Conservation (phyloP, 2,113 vertebrate species). For the Laticauda laticaudata region DNA sequence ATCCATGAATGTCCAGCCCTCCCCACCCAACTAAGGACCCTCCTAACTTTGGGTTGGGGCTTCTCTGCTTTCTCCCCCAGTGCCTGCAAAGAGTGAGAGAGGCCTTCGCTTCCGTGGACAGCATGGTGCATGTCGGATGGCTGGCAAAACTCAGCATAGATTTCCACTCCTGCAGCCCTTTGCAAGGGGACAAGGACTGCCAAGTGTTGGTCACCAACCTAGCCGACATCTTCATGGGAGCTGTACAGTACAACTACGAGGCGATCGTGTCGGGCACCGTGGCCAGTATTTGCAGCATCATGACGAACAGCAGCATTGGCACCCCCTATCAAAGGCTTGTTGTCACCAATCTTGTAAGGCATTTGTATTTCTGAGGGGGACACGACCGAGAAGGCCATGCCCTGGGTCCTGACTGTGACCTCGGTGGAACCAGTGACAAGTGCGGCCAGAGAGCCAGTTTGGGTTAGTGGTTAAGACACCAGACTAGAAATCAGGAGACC, state of each 20-base stretch:
- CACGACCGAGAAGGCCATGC: background rate
- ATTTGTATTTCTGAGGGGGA: background rate
- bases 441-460: too few species aligned
- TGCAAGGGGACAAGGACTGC: constrained; percentile 61
- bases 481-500: too few species aligned
- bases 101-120: constrained; percentile 71
- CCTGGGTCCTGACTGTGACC: background rate
- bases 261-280: constrained; percentile 56
- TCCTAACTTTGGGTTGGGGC: background rate
- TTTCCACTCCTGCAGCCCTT: constrained; percentile 72
- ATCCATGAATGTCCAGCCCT: background rate
- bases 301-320: constrained; percentile 54
- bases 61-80: constrained; percentile 47
- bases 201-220: constrained; percentile 71
- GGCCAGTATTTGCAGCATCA: constrained; percentile 66
- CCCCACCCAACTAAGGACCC: background rate
- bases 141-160: constrained; percentile 58
- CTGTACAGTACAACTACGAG: constrained; percentile 77
- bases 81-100: constrained; percentile 63
- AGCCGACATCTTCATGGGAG: constrained; percentile 76
- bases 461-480: too few species aligned
- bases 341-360: constrained; percentile 65
- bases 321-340: constrained; percentile 63
- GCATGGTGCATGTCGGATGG: constrained; percentile 49
- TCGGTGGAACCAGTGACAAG: background rate